Evolutionary conservation across 2,113 vertebrate species (phyloP).

Genomic region (Bubo bubo): DNA sequence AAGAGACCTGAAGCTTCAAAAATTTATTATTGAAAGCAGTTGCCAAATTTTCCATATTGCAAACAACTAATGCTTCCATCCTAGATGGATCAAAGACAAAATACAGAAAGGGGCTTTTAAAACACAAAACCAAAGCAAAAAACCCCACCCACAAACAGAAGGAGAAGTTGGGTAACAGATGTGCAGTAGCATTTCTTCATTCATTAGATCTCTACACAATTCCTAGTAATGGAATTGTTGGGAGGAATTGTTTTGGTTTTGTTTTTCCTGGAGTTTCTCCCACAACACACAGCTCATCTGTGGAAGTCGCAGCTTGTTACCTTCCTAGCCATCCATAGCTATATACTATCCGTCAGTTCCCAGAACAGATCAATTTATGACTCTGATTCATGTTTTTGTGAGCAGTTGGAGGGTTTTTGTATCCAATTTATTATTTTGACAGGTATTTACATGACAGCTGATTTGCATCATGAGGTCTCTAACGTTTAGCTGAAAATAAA

Average conservation of each 20-base stretch:
- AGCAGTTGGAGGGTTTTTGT: background rate
- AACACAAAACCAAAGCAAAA: background rate
- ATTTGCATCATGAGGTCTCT: background rate
- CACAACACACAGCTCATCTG: rapidly evolving
- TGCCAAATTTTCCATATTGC: background rate
- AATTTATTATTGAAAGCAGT: background rate
- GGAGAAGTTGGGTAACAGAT: background rate
- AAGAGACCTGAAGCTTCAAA: background rate
- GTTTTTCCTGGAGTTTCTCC: background rate
- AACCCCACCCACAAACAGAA: background rate
- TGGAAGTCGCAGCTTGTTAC: background rate
- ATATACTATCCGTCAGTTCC: background rate
- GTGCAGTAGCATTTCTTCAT: background rate
- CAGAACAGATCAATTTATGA: background rate
- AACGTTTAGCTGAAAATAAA: background rate
- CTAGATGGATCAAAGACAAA: background rate
- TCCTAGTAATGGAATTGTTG: background rate
- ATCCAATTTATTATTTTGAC: background rate
- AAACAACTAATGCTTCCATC: background rate
- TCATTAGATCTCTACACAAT: background rate
- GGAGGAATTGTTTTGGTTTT: background rate
- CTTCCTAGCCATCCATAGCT: background rate
- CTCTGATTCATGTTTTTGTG: background rate
- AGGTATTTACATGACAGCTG: background rate
- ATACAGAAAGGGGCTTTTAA: background rate